A percentile compares a stretch with the other conserved stretches of the same genome.
These are phyloP conservation scores for Galaxias olidus DNA, from an alignment of 2,797 vertebrate species.

Conservation along the genomic window DNA sequence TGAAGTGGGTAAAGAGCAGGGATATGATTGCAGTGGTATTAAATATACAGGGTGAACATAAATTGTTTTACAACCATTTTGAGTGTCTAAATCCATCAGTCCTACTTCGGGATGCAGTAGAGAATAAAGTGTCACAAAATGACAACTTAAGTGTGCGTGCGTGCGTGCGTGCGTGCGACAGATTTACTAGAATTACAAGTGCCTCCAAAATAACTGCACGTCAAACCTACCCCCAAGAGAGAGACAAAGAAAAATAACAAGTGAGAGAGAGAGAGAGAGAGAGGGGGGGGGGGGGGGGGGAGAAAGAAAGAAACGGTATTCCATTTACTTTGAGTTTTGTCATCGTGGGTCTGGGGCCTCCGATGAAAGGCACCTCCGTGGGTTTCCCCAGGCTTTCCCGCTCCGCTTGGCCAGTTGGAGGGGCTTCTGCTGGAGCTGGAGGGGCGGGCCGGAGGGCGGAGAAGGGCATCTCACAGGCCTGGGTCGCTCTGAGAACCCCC, in stretches of 20 bases:
- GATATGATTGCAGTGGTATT: neutral
- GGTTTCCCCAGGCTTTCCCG: conserved; percentile 63
- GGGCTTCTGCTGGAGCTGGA: conserved; percentile 22
- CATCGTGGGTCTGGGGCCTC: conserved; percentile 95
- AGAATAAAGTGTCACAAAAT: conserved; percentile 25
- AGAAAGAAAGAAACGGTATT: neutral
- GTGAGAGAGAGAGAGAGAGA: neutral
- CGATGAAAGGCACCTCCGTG: conserved; percentile 77
- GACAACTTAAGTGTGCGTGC: conserved; percentile 6
- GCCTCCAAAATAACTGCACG: conserved; percentile 22
- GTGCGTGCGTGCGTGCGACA: conserved; percentile 8
- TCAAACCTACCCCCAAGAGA: conserved; percentile 21
- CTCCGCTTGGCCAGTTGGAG: conserved; percentile 23
- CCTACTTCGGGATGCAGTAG: conserved; percentile 29
- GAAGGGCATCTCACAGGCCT: conserved; percentile 81
- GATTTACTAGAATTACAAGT: conserved; percentile 34
- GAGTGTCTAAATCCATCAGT: conserved; percentile 46
- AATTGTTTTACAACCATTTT: conserved; percentile 56
- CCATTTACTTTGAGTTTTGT: conserved; percentile 79
- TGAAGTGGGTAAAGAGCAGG: neutral
- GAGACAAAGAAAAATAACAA: neutral
- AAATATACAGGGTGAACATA: conserved; percentile 35
- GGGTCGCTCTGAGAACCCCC: conserved; percentile 78
- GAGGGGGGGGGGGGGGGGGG: neutral
- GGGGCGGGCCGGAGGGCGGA: conserved; percentile 54